Conservation (phyloP, 35 echinoderm and acorn worm genomes). For the Anneissia japonica region DNA sequence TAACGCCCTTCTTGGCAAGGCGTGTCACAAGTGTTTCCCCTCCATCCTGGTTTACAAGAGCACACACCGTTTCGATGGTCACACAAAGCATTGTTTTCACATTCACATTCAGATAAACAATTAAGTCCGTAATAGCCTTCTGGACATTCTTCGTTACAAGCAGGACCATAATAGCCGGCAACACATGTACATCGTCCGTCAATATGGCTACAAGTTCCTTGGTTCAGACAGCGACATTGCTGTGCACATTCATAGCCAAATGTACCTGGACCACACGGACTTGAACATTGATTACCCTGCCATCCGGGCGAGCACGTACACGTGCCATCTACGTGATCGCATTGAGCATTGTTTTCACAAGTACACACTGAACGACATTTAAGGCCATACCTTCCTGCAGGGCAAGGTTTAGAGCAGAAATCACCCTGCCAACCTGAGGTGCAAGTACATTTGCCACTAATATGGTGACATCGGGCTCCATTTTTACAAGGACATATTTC, state of each 20-base stretch:
- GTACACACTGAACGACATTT: not conserved
- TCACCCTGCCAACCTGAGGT: constrained; percentile 36
- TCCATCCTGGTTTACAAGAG: constrained; percentile 60
- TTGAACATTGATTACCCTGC: not conserved
- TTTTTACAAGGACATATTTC: constrained; percentile 63
- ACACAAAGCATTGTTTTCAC: constrained; percentile 50
- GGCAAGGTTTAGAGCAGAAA: constrained; percentile 23
- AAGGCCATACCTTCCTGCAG: not conserved
- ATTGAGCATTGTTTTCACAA: not conserved
- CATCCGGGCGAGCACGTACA: not conserved
- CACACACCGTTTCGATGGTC: constrained; percentile 49
- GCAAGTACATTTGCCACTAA: constrained; percentile 51
- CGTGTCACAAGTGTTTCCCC: constrained; percentile 31
- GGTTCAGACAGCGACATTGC: constrained; percentile 53
- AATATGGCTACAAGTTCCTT: constrained; percentile 18
- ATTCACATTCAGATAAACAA: constrained; percentile 41
- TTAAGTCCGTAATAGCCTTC: not conserved
- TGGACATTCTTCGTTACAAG: constrained; percentile 24
- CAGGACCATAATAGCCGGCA: constrained; percentile 43
- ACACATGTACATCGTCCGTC: constrained; percentile 58
- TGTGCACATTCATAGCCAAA: not conserved
- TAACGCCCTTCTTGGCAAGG: constrained; percentile 29
- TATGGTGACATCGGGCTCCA: constrained; percentile 57
- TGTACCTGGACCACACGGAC: not conserved
- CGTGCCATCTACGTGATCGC: constrained; percentile 3